These are phyloP conservation scores for Pristiophorus japonicus DNA, from an alignment of 2,113 vertebrate species.

Conservation along the genomic window DNA sequence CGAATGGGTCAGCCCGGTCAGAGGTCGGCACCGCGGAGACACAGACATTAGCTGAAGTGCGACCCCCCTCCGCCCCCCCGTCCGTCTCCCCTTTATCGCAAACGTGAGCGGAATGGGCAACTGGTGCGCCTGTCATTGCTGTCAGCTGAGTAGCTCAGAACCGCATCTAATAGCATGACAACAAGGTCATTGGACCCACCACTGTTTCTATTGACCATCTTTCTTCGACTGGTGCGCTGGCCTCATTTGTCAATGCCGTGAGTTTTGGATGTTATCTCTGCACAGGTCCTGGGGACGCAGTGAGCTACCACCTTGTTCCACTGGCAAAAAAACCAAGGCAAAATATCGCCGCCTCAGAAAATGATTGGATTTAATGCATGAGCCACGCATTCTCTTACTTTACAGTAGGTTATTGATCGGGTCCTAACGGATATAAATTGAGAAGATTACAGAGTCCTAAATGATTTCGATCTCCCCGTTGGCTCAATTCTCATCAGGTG, in stretches of 20 bases:
- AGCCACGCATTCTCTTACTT: background rate
- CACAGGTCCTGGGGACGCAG: background rate
- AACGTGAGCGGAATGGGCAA: background rate
- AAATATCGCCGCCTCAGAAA: background rate
- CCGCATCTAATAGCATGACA: background rate
- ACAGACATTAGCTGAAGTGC: slow-evolving; percentile 14
- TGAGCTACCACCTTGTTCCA: too few relatives aligned
- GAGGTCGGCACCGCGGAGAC: background rate
- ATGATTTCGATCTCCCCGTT: background rate
- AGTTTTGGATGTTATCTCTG: background rate
- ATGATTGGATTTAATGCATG: background rate
- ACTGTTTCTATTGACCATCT: background rate
- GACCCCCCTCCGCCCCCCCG: too few relatives aligned
- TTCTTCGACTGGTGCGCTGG: background rate
- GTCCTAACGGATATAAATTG: background rate
- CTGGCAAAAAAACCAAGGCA: too few relatives aligned
- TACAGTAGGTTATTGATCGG: background rate
- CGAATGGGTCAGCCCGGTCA: background rate
- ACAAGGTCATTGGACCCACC: background rate
- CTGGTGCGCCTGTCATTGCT: background rate
- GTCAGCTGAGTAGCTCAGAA: background rate
- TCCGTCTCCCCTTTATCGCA: too few relatives aligned
- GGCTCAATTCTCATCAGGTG: background rate
- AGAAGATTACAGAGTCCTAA: background rate
- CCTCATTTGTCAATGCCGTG: background rate